Base-by-base conservation (phyloP, 2,888 invertebrate species). In the Caenorhabditis uteleia region DNA sequence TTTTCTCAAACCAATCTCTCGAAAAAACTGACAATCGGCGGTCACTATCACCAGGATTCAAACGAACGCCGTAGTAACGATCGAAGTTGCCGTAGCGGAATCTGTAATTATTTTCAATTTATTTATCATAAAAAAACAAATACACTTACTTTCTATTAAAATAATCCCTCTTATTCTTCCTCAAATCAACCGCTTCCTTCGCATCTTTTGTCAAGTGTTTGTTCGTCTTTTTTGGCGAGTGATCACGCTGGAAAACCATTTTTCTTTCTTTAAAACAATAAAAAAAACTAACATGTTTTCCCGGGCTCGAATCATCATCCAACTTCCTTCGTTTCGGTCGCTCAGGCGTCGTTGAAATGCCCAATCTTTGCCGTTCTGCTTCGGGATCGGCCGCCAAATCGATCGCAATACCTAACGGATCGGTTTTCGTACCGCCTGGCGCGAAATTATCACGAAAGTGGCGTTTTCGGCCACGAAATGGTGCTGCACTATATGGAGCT, bases 1-100 rank as follows among this genome's bases (percentile, higher is more conserved):
- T 94, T 70, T 69, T 90, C 68, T 89, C 88, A 84, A 97, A 95
- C 82, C 95, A 87, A 78, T 92, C 90, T 39, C 88, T 86, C 78
- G 91, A 89, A 79, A 97, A 90, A 54, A 90, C 55, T 8, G 44
- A 89, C 72, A 97, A 86, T 49, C 98, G 88, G 40, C 90, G 88
- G 85, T 97, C 97, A 8, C 61, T 65, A 42, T 75, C 68, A 10
- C 74, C 68, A 36, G 89, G 88, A 75, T 90, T 89, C 85, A 93
- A 92, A 31, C 95, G 88, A 83, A 95, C 94, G 21, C 95, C 95
- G 83, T 95, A 94, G 86, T 97, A 97, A 86, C 92, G 90, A 84
- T 92, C 91, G 85, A 95, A 97, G 86, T 98, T 98, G 55, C 98
- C 97, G 87, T 91, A 94, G 16, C 82, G 92, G 91, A 86, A 92